Base-by-base conservation (phyloP, 2,888 invertebrate species). In the Lordiphosa fenestrarum region DNA sequence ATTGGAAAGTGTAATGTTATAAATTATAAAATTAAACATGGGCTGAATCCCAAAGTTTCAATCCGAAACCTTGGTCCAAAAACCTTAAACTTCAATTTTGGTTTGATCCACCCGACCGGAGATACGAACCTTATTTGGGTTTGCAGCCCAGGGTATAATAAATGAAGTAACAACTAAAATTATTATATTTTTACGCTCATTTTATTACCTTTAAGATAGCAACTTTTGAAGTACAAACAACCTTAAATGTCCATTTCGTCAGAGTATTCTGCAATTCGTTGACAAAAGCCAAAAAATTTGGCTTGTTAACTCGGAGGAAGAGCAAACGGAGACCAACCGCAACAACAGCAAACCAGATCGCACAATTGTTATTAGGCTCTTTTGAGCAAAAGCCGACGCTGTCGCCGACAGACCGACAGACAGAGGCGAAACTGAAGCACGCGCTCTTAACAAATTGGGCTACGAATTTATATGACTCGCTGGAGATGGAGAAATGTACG, bases 391-490 rank as follows among this genome's bases (percentile, higher is more conserved):
- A 64, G 75, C 83, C 75, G 83, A 62, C 80, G 62, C 40, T 41
- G 44, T 49, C 40, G 56, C 40, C 44, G 47, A 37, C 40, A 5
- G 46, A 59, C 51, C 33, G 55, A 35, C 56, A 48, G 36, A 49
- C 39, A 25, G 21, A 60, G 53, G 39, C 64, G 68, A 76, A 77
- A 73, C 73, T 78, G 69, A 81, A 77, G 85, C 80, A 84, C 80
- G 85, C 80, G 83, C 83, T 80, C 69, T 80, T 69, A 71, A 84
- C 80, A 84, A 80, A 80, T 83, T 80, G 68, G 83, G 72, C 73
- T 84, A 73, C 82, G 69, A 70, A 70, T 70, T 76, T 81, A 81
- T 74, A 61, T 81, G 84, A 73, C 53, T 62, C 38, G 48, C 49
- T 48, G 66, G 25, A 25, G 50, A 50, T 44, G 61, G 55, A 55